Evolutionary conservation across 2,113 vertebrate species (phyloP), one percentile per base, ranked within the genome.

Genomic region (Cygnus buccinator): DNA sequence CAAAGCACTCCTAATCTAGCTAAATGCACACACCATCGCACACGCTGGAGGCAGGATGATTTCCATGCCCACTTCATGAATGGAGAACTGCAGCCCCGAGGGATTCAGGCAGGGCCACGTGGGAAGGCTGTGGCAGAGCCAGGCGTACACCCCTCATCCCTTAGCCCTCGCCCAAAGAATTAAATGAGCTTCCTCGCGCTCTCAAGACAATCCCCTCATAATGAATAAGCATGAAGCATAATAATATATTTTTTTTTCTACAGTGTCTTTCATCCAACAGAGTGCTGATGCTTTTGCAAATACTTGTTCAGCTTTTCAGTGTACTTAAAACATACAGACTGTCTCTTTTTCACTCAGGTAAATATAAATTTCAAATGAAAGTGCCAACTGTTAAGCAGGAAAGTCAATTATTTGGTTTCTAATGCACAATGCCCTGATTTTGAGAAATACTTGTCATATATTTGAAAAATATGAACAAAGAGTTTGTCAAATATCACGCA

Each of bases 101-200:
- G 3, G n/a, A 54, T 46, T 87, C 18, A 5, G 0, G 28, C 25
- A 33, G 25, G 54, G 41, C 6, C n/a, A 16, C 0, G 1, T 8
- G 73, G 59, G 75, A 41, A 41, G 43, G 67, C 44, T 10, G 77
- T 50, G 43, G 35, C 89, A 76, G 31, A 73, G 68, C 7, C 1
- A 19, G 76, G 62, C 6, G 1, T 11, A 28, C 0, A 9, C 19
- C 50, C 65, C 2, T 4, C 16, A 41, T 17, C 50, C 68, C 50
- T 29, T 1, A 37, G 29, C 13, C 68, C 48, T 13, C 5, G 20
- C 41, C 74, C 89, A 22, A 21, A 54, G 59, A 39, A 43, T 3
- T 44, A 39, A 25, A 3, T 15, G 31, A 43, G 66, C 52, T 79
- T 66, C 65, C 59, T 39, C 3, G 0, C 26, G 26, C 62, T 44